A percentile compares a stretch with the other conserved stretches of the same genome.
phyloP scores from a whole-genome alignment of 2,888 invertebrate species.

The Neoitamus cyanurus region DNA sequence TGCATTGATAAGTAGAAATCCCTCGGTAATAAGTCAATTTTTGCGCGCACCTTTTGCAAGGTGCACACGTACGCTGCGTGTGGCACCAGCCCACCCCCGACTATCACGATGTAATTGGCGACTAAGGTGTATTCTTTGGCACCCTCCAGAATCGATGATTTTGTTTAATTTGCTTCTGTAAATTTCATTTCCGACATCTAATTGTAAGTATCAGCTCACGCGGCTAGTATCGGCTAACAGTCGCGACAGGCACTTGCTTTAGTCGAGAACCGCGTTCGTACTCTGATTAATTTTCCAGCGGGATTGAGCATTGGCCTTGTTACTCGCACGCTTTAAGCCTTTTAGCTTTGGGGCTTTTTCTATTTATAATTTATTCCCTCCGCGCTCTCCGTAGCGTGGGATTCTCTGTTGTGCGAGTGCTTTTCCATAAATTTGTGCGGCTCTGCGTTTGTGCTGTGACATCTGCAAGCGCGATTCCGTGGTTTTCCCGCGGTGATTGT shows the following conservation, averaged over 20 bases:
- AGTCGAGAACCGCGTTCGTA: background rate
- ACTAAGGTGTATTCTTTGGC: background rate
- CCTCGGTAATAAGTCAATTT: background rate
- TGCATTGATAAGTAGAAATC: background rate
- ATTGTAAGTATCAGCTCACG: background rate
- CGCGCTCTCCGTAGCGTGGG: background rate
- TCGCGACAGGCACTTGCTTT: background rate
- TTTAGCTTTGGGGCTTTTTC: background rate
- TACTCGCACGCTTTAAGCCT: background rate
- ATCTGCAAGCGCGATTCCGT: background rate
- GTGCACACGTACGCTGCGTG: background rate
- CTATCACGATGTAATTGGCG: background rate
- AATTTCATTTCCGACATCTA: background rate
- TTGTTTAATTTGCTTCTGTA: background rate
- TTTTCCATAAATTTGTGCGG: background rate
- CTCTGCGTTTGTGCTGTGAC: background rate
- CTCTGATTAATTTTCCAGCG: background rate
- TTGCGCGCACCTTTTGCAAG: background rate
- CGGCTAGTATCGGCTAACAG: background rate
- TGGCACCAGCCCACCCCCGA: background rate
- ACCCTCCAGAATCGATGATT: background rate
- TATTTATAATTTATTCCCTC: background rate
- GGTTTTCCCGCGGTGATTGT: background rate
- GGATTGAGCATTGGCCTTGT: background rate
- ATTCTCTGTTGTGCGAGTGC: background rate